A percentile compares a stretch with the other conserved stretches of the same genome.
Conservation (phyloP, 2,888 invertebrate genomes). For the Gortyna flavago region DNA sequence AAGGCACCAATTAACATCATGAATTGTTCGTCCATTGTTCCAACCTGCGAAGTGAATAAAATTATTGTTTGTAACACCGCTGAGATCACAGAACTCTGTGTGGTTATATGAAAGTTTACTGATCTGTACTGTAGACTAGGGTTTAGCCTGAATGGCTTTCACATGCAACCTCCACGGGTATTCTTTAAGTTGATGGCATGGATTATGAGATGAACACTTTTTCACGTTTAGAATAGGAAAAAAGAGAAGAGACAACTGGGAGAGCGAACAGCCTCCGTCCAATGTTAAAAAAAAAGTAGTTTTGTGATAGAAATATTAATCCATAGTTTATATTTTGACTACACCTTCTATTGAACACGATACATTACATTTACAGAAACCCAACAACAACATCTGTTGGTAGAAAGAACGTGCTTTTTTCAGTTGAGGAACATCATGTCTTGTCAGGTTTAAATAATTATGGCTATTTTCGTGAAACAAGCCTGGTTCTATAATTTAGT, state of each 20-base stretch:
- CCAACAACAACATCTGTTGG: neutral
- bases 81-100: neutral
- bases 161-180: neutral
- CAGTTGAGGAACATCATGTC: neutral
- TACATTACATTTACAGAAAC: neutral
- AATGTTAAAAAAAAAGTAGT: neutral
- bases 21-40: conserved; percentile 83
- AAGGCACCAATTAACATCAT: conserved; percentile 91
- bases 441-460: neutral
- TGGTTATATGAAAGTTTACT: neutral
- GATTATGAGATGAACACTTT: neutral
- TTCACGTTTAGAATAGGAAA: neutral
- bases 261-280: neutral
- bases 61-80: neutral
- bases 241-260: neutral
- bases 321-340: neutral
- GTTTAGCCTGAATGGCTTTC: neutral
- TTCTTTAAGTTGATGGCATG: neutral
- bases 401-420: neutral
- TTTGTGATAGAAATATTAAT: neutral
- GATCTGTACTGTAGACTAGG: neutral
- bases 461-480: neutral
- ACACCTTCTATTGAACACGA: neutral
- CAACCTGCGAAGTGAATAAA: conserved; percentile 79
- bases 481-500: neutral